Base-by-base conservation (phyloP, 2,888 invertebrate genomes). In the Leptinotarsa tumamoca region DNA sequence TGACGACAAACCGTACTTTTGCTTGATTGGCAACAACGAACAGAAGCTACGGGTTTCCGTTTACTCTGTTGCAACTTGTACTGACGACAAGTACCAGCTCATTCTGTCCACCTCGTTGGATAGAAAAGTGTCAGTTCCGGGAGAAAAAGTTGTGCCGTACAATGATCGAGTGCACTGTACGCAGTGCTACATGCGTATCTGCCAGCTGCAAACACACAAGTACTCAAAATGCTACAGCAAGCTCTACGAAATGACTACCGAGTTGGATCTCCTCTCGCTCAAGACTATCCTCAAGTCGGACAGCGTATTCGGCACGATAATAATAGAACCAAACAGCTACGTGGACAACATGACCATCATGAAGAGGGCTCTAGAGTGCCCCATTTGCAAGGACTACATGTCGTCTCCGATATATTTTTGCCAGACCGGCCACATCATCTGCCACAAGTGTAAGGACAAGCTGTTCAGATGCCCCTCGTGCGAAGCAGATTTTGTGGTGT, bases 381-480 rank as follows among this genome's bases (percentile, higher is more conserved):
- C 58, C 4, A 58, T 58, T 58, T 58, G 58, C 58, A 58, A 58
- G 21, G 58, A 58, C 23, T 58, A 58, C 23, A 58, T 58, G 58
- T 10, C 17, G 2, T 58, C 58, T 0, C 58, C 58, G 4, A 58
- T 58, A 58, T 58, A 14, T 23, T 58, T 21, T 15, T 58, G 58
- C 23, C 23, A 58, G 21, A 58, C 58, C 15, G 58, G 58, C 14
- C 58, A 58, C 58, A 58, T 23, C 15, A 58, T 58, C 23, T 58
- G 58, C 23, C 13, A 23, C 21, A 58, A 58, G 14, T 58, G 58
- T 14, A 58, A 58, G 15, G 58, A 21, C 14, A 58, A 23, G 23
- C 58, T 58, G 58, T 58, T 58, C 14, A 58, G 58, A 23, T 58
- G 58, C 14, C 58, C 58, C 13, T 23, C 58, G 21, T 58, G 58